Evolutionary conservation across 1,140 invertebrate genomes (phyloP).

Genomic region (Halesus radiatus): DNA sequence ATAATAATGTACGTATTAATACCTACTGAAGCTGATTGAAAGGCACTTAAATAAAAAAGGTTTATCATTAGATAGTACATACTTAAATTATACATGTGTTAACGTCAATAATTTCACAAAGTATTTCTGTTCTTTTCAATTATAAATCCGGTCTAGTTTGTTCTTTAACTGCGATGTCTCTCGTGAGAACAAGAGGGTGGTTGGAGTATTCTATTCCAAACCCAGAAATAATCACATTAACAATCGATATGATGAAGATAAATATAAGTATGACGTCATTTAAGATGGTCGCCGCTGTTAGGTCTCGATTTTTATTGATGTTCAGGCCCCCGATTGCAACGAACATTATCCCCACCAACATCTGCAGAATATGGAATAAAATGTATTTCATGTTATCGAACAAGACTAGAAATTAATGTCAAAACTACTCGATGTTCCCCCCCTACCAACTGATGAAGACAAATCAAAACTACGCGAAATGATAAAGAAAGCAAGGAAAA

Average conservation of each 20-base stretch:
- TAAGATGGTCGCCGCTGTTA: conserved; percentile 78
- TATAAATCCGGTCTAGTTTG: conserved; percentile 1
- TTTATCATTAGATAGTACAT: no score
- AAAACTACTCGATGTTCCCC: no score
- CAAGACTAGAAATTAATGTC: no score
- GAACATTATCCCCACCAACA: conserved; percentile 83
- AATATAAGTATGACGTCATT: conserved; percentile 86
- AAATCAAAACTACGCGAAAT: no score
- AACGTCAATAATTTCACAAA: no score
- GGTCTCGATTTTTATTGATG: conserved; percentile 80
- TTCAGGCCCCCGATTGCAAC: conserved; percentile 84
- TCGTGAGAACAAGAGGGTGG: conserved; percentile 70
- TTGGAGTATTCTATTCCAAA: conserved; percentile 85
- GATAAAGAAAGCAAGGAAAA: no score
- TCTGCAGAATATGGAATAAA: conserved; percentile 68
- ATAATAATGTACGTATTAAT: no score
- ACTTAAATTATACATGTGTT: no score
- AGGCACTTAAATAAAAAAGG: no score
- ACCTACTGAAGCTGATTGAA: no score
- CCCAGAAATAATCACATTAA: conserved; percentile 85
- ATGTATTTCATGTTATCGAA: no score
- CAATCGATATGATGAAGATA: conserved; percentile 83
- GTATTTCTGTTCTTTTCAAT: neutral
- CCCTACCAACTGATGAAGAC: no score
- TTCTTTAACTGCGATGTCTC: conserved; percentile 52